Base-by-base conservation (phyloP, 2,888 invertebrate genomes). In the Ernsta delagoae region DNA sequence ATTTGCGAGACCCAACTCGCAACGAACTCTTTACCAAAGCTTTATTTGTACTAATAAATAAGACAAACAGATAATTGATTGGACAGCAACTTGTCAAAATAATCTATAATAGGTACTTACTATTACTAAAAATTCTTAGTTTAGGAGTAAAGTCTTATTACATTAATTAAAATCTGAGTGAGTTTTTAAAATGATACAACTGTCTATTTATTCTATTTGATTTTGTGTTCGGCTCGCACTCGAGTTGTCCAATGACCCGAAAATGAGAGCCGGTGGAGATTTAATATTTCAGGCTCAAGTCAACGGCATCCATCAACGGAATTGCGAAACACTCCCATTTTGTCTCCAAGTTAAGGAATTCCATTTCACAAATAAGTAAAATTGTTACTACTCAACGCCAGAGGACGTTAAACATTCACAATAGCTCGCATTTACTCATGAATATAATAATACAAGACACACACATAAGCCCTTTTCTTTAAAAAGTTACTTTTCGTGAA, bases 251-350 rank as follows among this genome's bases (percentile, higher is more conserved):
- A 34, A 59, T 66, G 65, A 65, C 65, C 65, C 50, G 65, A 59
- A 59, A 63, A 66, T 50, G 41, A 50, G 41, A 59, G 65, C 53
- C 65, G 65, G 41, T 66, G 53, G 41, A 59, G 53, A 66, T 59
- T 66, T 66, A 66, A 66, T 66, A 66, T 65, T 59, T 59, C 48
- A 50, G 56, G n/a, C 65, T 59, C 48, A 59, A 53, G 12, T 53
- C 36, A 36, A 66, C 59, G 65, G 59, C 59, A 65, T 57, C 64
- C 57, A 65, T 65, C 45, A 65, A 65, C 65, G 16, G 48, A 57
- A 65, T 65, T 65, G 57, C 24, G 12, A 65, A 57, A 65, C 34
- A 56, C 48, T 48, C 57, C 57, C 63, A 43, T 56, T 64, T 39
- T 56, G 36, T 48, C 48, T 45, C 45, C 48, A 12, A 45, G 45